phyloP scores from a whole-genome alignment of 2,888 invertebrate genomes.

The Stratiomys singularior region DNA sequence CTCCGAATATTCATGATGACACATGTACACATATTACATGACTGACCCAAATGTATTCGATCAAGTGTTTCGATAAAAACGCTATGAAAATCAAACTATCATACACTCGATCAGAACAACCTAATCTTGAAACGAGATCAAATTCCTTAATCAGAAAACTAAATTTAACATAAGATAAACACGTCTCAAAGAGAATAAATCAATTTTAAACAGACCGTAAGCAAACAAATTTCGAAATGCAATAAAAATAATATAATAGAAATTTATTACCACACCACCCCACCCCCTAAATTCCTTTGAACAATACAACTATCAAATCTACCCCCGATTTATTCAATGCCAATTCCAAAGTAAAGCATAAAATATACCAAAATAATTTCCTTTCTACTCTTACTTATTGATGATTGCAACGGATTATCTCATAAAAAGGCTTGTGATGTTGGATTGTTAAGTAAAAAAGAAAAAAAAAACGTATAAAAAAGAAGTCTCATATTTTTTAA shows the following conservation, averaged over 20 bases:
- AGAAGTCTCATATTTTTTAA: conserved; percentile 47
- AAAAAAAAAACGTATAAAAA: conserved; percentile 45
- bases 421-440: conserved; percentile 52
- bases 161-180: neutral
- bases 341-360: neutral
- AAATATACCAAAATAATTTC: neutral
- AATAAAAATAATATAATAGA: neutral
- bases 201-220: neutral
- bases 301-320: neutral
- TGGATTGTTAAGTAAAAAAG: conserved; percentile 38
- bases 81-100: neutral
- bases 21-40: neutral
- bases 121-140: neutral
- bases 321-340: neutral
- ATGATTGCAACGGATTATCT: conserved; percentile 37
- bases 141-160: neutral
- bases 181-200: neutral
- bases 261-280: neutral
- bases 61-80: conserved; percentile 11
- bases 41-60: neutral
- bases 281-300: neutral
- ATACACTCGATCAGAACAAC: neutral
- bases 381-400: neutral
- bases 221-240: neutral
- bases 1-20: neutral